Base-by-base conservation (phyloP, 1,140 invertebrate genomes). In the Cyrtorhinus lividipennis region DNA sequence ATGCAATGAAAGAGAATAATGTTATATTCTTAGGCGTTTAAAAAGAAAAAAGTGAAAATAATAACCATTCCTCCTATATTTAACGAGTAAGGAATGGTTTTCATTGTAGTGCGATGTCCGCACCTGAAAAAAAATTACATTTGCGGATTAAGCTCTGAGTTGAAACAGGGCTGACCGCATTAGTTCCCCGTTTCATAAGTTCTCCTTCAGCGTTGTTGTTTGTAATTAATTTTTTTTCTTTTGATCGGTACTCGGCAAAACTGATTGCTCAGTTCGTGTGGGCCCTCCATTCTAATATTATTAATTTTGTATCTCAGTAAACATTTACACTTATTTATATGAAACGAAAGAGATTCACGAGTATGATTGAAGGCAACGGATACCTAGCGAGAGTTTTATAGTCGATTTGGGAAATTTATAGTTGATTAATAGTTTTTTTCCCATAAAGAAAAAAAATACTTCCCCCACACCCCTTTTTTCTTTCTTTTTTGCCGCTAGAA, bases 51-150 rank as follows among this genome's bases (percentile, higher is more conserved):
- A n/a, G n/a, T n/a, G n/a, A n/a, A n/a, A n/a, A n/a, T n/a, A n/a
- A n/a, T n/a, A n/a, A 62, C 61, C 61, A 62, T 62, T 62, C 61
- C 61, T 25, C 25, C n/a, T n/a, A n/a, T n/a, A 62, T 20, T 23
- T 53, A 53, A 8, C 10, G 20, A 53, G 20, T 15, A 53, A 56
- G 61, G 61, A 48, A 56, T 62, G 61, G 61, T 56, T 53, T 62
- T n/a, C n/a, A 56, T 25, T 56, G 61, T 62, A 62, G 61, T 56
- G 61, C 61, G 61, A 48, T 62, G 46, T 53, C 24, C 61, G 61
- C 61, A 62, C 61, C 45, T 23, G 38, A 22, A 61, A 1, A n/a
- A n/a, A n/a, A n/a, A n/a, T n/a, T 27, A 38, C 15, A 38, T 38
- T 8, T 38, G 15, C 5, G 5, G 48, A 5, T 20, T 10, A 3